Percentiles rank a stretch among this genome's conserved stretches.
These are phyloP conservation scores for Drosophila truncata DNA, from an alignment of 1,140 invertebrate genomes.

Conservation along the genomic window DNA sequence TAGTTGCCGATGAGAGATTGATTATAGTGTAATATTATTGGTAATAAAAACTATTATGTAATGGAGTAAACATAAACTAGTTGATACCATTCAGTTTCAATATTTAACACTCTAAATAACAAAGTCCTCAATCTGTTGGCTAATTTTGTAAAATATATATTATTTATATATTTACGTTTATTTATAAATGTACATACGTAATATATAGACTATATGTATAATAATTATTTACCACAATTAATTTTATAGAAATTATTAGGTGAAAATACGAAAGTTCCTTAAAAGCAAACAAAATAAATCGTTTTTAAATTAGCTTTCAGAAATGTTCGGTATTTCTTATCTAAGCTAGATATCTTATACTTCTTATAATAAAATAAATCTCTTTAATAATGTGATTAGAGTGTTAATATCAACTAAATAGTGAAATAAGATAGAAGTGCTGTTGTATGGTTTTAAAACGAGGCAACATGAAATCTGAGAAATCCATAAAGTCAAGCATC, in stretches of 20 bases:
- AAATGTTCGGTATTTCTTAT: background rate
- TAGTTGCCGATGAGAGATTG: constrained; percentile 16
- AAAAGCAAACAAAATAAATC: background rate
- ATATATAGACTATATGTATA: background rate
- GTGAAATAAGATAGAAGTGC: constrained; percentile 39
- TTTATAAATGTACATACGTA: too few relatives aligned
- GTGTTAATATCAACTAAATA: constrained; percentile 29
- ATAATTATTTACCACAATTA: background rate
- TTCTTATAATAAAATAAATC: background rate
- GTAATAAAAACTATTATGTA: constrained; percentile 3
- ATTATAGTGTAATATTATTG: background rate
- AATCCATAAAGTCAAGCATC: constrained; percentile 39
- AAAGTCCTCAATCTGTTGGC: background rate
- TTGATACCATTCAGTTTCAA: constrained; percentile 14
- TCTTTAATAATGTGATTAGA: background rate
- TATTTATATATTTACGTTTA: background rate
- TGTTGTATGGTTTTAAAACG: constrained; percentile 39
- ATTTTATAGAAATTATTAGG: background rate
- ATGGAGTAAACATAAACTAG: constrained; percentile 26
- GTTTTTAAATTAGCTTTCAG: background rate
- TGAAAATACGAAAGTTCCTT: background rate
- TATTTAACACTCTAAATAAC: constrained; percentile 19
- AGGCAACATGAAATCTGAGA: constrained; percentile 23
- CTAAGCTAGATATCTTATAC: background rate
- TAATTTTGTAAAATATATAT: background rate